A percentile compares a stretch with the other conserved stretches of the same genome.
Conservation (phyloP, 1,140 invertebrate species). For the Coptotermes formosanus region DNA sequence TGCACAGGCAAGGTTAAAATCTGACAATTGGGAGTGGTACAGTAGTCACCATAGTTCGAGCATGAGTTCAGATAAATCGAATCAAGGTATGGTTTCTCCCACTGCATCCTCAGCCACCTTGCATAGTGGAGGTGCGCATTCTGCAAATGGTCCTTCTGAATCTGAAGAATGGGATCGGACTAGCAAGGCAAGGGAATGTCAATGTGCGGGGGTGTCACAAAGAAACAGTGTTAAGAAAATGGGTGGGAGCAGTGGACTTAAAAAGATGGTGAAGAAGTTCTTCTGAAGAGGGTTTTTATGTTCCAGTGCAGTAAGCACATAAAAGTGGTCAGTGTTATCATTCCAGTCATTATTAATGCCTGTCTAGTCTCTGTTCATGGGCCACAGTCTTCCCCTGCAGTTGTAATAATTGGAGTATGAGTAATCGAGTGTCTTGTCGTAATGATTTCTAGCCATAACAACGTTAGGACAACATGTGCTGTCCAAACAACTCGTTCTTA, state of each 20-base stretch:
- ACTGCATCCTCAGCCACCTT: background rate
- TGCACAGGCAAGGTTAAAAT: constrained; percentile 37
- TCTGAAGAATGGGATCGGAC: background rate
- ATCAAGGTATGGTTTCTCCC: background rate
- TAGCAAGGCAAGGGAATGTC: background rate
- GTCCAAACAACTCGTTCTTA: background rate
- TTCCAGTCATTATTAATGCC: constrained; percentile 6
- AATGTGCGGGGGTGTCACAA: background rate
- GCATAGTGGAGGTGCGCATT: constrained; percentile 6
- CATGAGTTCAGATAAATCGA: constrained; percentile 3
- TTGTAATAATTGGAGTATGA: background rate
- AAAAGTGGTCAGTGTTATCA: background rate
- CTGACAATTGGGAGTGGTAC: constrained; percentile 45
- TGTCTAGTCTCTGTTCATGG: background rate
- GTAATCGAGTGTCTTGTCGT: background rate
- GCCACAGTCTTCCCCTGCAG: background rate
- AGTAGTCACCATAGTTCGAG: constrained; percentile 31
- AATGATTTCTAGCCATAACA: background rate
- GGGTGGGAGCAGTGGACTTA: constrained; percentile 14
- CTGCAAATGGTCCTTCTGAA: background rate
- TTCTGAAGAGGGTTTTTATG: constrained; percentile 11
- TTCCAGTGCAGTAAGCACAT: background rate
- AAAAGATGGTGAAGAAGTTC: constrained; percentile 31
- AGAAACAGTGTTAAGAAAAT: constrained; percentile 5
- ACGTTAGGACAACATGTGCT: background rate